phyloP scores from a whole-genome alignment of 2,797 vertebrate species.

The Sorex maritimensis region DNA sequence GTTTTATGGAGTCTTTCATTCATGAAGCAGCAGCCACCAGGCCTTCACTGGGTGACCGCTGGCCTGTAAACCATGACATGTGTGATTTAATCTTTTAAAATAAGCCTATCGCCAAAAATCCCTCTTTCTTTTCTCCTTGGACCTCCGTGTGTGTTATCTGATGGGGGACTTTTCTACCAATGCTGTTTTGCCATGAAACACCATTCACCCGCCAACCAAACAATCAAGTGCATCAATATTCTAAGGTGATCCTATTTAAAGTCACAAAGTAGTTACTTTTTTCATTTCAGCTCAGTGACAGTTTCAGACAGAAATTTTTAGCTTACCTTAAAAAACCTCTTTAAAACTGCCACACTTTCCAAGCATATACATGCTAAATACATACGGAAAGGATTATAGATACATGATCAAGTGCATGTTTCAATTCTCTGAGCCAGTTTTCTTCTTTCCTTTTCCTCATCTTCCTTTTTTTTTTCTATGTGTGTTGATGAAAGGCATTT shows the following conservation, averaged over 20 bases:
- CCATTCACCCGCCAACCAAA: background rate
- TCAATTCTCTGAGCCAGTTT: conserved; percentile 71
- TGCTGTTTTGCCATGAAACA: conserved; percentile 32
- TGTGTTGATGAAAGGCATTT: conserved; percentile 86
- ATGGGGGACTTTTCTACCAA: conserved; percentile 74
- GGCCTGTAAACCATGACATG: conserved; percentile 77
- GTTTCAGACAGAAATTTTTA: conserved; percentile 40
- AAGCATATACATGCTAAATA: conserved; percentile 70
- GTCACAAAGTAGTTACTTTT: conserved; percentile 63
- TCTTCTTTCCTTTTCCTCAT: conserved; percentile 32
- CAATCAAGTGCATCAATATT: conserved; percentile 62
- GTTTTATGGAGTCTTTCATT: conserved; percentile 87
- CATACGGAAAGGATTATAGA: conserved; percentile 87
- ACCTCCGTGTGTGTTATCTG: background rate
- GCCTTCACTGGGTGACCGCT: conserved; percentile 81
- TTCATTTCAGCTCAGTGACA: conserved; percentile 81
- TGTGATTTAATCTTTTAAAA: conserved; percentile 71
- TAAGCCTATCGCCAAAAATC: background rate
- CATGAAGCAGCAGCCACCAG: conserved; percentile 80
- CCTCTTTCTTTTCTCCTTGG: background rate
- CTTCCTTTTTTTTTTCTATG: conserved; percentile 7
- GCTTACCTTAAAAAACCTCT: conserved; percentile 66
- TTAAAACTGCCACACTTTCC: conserved; percentile 80
- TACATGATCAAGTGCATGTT: conserved; percentile 79
- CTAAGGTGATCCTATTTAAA: conserved; percentile 82